Base-by-base conservation (phyloP, 2,888 invertebrate species). In the Aphodius sticticus region DNA sequence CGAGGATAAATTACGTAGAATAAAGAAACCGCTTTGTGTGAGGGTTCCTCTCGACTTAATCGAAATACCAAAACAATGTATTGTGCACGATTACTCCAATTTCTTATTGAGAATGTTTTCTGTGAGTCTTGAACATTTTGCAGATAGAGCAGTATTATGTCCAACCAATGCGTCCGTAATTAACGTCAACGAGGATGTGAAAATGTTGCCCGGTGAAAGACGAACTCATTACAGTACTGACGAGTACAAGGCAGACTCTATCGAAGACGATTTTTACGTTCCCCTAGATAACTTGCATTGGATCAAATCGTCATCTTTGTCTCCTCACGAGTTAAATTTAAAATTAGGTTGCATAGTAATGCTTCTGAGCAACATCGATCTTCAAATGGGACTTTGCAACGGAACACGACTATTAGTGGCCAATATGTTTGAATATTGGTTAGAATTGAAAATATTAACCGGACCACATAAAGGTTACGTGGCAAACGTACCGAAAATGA, bases 301-400 rank as follows among this genome's bases (percentile, higher is more conserved):
- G 35, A 35, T 75, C 15, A 75, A 75, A 36, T 70, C 77, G 14
- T 69, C 77, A 7, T n/a, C 3, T 16, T 37, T 72, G 14, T 37
- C 72, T 4, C 78, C 78, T 15, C 37, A 72, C 75, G 80, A 14
- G 79, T 53, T 77, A 36, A 26, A 70, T 6, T 16, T 75, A 2
- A 74, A 82, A 78, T 74, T 76, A 16, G 82, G 82, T 15, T 77
- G 80, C 14, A 71, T 84, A 36, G 78, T 82, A 12, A 82, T 84
- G 74, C 78, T 83, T 69, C 69, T 83, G n/a, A 76, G 82, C 53
- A 83, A 83, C 80, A 16, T 84, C 9, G 70, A 81, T 76, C 37
- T 70, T 12, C n/a, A 77, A 16, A 69, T 77, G 9, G 80, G 81
- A 5, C 36, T 82, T 9, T 83, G 81, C 70, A 82, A 83, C 69